Conservation (phyloP, 2,797 vertebrate genomes). For the Apodemus agrarius region DNA sequence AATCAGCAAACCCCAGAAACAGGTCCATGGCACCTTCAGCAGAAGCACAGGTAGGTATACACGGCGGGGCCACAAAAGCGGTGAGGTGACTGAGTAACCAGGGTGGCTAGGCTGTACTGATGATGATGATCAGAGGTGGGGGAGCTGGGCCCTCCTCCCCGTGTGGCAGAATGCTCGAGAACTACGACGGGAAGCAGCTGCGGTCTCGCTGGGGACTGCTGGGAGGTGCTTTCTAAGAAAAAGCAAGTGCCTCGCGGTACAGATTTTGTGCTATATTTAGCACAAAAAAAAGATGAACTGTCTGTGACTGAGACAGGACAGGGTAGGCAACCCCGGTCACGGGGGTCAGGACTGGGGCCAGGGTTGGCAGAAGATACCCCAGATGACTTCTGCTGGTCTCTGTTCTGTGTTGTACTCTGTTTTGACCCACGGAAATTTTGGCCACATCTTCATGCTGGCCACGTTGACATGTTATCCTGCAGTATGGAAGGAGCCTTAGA, state of each 20-base stretch:
- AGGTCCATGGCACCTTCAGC: not conserved
- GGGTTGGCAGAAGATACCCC: not conserved
- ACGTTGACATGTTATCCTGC: rapidly evolving
- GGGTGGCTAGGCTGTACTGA: not conserved
- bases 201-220: not conserved
- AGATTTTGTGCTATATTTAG: not conserved
- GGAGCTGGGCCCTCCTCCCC: too few species aligned
- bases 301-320: too few species aligned
- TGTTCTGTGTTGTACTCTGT: not conserved
- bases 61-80: not conserved
- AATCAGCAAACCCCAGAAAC: not conserved
- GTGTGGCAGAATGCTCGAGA: not conserved
- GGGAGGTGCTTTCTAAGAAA: not conserved
- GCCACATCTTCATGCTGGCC: rapidly evolving
- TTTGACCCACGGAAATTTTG: not conserved
- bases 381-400: rapidly evolving
- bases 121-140: not conserved
- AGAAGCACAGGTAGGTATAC: not conserved
- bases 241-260: rapidly evolving
- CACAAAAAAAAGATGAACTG: not conserved
- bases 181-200: not conserved
- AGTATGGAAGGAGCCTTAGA: too few species aligned
- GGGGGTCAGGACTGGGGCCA: not conserved
- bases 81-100: not conserved
- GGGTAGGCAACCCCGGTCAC: not conserved